Evolutionary conservation across 2,113 vertebrate species (phyloP).

Genomic region (Heterotilapia buettikoferi): DNA sequence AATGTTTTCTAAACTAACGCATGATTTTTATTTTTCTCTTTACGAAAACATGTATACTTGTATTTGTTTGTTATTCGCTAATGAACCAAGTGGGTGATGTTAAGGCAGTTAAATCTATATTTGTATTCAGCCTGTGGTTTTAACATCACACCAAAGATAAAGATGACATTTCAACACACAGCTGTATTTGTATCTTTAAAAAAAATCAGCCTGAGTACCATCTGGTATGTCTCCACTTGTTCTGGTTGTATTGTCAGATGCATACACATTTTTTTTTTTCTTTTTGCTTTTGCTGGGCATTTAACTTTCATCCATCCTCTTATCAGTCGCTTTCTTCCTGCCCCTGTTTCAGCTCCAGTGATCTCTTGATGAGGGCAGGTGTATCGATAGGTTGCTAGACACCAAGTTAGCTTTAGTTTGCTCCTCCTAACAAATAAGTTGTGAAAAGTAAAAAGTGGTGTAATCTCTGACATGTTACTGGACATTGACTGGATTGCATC

Average conservation of each 20-base stretch:
- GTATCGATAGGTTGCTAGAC: background rate
- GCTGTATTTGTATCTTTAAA: background rate
- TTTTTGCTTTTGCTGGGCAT: background rate
- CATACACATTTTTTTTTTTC: background rate
- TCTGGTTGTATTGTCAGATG: background rate
- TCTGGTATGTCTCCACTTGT: background rate
- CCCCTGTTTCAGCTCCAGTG: background rate
- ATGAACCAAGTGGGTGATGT: background rate
- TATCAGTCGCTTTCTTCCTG: background rate
- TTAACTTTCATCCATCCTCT: background rate
- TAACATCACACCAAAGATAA: background rate
- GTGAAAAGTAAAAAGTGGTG: background rate
- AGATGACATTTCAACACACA: background rate
- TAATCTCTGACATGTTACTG: background rate
- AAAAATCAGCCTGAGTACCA: background rate
- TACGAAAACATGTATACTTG: background rate
- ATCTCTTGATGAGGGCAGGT: background rate
- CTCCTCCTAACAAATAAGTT: background rate
- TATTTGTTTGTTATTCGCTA: background rate
- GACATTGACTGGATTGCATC: background rate
- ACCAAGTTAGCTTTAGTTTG: background rate
- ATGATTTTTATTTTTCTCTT: background rate
- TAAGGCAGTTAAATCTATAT: background rate
- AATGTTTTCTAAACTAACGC: background rate
- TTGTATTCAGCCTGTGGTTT: background rate